Base-by-base conservation (phyloP, 2,888 invertebrate genomes). In the Chalcis sispes region DNA sequence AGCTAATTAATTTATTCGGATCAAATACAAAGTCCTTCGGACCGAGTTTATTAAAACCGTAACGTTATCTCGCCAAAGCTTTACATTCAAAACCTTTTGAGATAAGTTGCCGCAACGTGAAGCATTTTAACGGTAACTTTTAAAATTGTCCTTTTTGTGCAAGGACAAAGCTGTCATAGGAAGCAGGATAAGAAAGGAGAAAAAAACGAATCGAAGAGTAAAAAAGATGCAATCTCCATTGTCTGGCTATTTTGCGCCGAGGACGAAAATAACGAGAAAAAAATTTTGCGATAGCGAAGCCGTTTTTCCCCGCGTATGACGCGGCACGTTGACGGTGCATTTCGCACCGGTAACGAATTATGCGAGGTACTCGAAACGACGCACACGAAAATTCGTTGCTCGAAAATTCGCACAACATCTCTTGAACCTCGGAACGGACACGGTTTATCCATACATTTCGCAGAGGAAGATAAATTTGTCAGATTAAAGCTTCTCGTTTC, bases 331-430 rank as follows among this genome's bases (percentile, higher is more conserved):
- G n/a, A n/a, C n/a, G n/a, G n/a, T n/a, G n/a, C n/a, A n/a, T n/a
- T n/a, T n/a, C n/a, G n/a, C n/a, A n/a, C n/a, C n/a, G n/a, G 32
- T 65, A 70, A 78, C 82, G 79, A 83, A 82, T 84, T 80, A 82
- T 80, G 77, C 76, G 78, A 61, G 65, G 72, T 65, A 61, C 80
- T 80, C 80, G 75, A 71, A 74, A 74, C 72, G 75, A 79, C 72
- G 77, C 75, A 64, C 75, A n/a, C n/a, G n/a, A n/a, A n/a, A n/a
- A n/a, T n/a, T n/a, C n/a, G 72, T 50, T 74, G 77, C 78, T 82
- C 79, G 81, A 80, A 83, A 83, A 83, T 81, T 83, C 81, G 76
- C 79, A 77, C 70, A 59, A 71, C 71, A 71, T 65, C 70, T 64
- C 65, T 64, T 65, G 70, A 27, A 62, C 46, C 25, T 20, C 48